A percentile compares a stretch with the other conserved stretches of the same genome.
These are phyloP conservation scores for Chlorodrepanis virens DNA, from an alignment of 2,113 vertebrate species.

Conservation along the genomic window DNA sequence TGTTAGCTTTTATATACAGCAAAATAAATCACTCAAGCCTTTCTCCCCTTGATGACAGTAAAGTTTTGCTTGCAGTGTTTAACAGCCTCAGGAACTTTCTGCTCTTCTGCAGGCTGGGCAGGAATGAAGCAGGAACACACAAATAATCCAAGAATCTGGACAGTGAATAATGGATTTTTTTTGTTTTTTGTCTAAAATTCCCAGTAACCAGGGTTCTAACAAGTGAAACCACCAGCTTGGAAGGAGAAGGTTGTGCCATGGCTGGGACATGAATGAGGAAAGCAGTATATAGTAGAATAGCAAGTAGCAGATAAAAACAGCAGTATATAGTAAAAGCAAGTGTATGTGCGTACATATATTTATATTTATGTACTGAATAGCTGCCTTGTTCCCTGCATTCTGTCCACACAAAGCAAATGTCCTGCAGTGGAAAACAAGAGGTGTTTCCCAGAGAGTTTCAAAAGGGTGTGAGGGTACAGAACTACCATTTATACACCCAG, in stretches of 20 bases:
- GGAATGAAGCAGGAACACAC: neutral
- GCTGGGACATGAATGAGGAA: neutral
- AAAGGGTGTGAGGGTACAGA: neutral
- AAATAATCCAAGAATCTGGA: neutral
- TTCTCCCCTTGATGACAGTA: accelerated
- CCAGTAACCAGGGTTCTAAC: neutral
- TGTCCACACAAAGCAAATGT: neutral
- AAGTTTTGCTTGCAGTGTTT: neutral
- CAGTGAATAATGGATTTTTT: neutral
- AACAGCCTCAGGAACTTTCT: neutral
- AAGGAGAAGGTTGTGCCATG: neutral
- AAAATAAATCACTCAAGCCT: neutral
- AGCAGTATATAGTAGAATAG: neutral
- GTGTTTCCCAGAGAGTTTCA: neutral
- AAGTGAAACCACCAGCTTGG: neutral
- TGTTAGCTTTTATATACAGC: neutral
- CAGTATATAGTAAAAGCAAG: neutral
- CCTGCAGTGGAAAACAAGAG: neutral
- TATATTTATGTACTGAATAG: neutral
- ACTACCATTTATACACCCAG: neutral
- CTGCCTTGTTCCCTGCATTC: neutral
- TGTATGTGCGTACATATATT: neutral
- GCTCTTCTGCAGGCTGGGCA: neutral
- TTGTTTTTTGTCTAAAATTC: neutral
- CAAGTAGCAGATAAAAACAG: neutral